Evolutionary conservation across 92 coral and sea anemone genomes (phyloP), one percentile per base, ranked within the genome.

Genomic region (Montipora capitata): DNA sequence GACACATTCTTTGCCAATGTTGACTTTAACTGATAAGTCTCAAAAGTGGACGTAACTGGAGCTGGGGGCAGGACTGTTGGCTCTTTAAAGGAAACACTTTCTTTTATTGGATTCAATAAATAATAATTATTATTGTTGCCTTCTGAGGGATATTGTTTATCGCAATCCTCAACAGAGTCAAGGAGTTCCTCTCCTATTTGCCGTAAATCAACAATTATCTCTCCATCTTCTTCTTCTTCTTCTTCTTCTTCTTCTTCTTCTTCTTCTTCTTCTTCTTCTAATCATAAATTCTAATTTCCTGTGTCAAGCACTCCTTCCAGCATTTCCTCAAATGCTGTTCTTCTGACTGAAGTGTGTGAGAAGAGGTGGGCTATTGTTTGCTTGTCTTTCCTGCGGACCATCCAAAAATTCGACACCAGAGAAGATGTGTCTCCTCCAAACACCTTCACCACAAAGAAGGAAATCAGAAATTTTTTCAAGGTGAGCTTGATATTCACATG

Each of bases 381-480:
- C 20, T 18, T 18, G 20, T 18, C 20, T 18, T 18, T 18, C 20
- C 20, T 18, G 20, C 0, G 20, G 20, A 18, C 20, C 20, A 18
- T 18, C 89, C 10, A 65, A 14, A 48, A 87, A 91, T 56, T 76
- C 85, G 12, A 91, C 48, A 0, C 91, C 88, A 3, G 58, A 48
- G 54, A 64, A 39, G 6, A 39, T 51, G 63, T 69, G 39, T 35
- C 27, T n/a, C 94, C 87, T 85, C 94, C 87, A 90, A 18, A 77
- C 74, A 42, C 66, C 80, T 57, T 57, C 71, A 14, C 72, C 20
- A 18, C 20, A 18, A 18, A 18, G 20, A 18, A 18, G 20, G 20
- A 18, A 18, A 18, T 18, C 20, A n/a, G n/a, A n/a, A n/a, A n/a
- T n/a, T n/a, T n/a, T 52, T 48, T 85, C 78, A 10, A 89, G 89